phyloP scores from a whole-genome alignment of 2,888 invertebrate genomes.

The Diadromus collaris region DNA sequence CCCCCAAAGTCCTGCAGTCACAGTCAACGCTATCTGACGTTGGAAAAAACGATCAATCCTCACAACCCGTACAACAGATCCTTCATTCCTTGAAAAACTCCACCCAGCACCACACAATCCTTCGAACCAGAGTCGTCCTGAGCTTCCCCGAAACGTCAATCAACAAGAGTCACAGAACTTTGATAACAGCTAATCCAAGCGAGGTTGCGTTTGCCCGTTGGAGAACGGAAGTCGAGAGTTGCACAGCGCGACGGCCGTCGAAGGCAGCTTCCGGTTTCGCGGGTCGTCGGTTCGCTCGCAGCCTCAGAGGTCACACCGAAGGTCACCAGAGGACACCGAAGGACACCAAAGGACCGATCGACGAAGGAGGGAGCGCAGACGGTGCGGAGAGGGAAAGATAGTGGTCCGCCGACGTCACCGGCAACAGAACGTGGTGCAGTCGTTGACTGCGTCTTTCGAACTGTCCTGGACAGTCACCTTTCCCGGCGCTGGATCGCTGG shows the following conservation, averaged over 20 bases:
- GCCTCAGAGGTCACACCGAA: not conserved
- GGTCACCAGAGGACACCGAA: not conserved
- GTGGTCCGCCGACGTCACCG: constrained; percentile 44
- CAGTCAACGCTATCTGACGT: not conserved
- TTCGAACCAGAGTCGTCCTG: not conserved
- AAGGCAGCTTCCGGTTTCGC: not conserved
- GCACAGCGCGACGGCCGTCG: constrained; percentile 10
- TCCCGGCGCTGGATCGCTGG: constrained; percentile 52
- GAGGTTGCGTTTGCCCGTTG: not conserved
- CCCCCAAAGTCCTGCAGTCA: not conserved
- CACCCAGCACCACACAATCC: constrained; percentile 9
- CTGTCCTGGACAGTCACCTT: constrained; percentile 78
- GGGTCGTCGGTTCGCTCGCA: not conserved
- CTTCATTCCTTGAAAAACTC: not conserved
- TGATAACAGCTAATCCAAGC: constrained; percentile 10
- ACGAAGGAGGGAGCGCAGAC: not conserved
- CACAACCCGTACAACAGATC: not conserved
- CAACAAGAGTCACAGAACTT: constrained; percentile 26
- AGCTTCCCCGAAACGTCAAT: not conserved
- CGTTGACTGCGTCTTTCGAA: constrained; percentile 78
- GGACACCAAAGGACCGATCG: not conserved
- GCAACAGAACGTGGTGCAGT: constrained; percentile 75
- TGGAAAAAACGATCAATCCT: not conserved
- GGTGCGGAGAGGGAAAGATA: constrained; percentile 27
- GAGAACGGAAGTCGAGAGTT: not conserved